Conservation (phyloP, 1,140 invertebrate species). For the Hesperophylax magnus region DNA sequence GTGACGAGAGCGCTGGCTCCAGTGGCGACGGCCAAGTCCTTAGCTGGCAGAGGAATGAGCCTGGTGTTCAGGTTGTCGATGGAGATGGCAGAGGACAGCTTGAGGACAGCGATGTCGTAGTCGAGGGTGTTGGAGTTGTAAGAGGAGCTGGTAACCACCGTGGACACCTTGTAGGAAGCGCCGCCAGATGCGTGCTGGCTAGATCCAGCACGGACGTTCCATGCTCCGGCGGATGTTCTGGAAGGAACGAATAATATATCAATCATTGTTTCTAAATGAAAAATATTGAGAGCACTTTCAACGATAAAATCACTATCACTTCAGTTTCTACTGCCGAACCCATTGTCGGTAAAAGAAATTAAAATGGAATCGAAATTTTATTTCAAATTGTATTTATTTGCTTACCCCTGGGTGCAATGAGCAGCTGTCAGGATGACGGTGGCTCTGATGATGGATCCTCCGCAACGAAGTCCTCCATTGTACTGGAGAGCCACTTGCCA, state of each 20-base stretch:
- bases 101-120: conserved; percentile 45
- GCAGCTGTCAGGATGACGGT: conserved; percentile 71
- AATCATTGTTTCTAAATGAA: too few species aligned
- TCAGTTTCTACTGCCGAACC: too few species aligned
- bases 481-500: conserved; percentile 67
- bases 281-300: too few species aligned
- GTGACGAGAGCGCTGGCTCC: conserved; percentile 60
- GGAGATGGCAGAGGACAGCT: conserved; percentile 19
- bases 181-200: conserved; percentile 44
- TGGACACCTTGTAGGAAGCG: conserved; percentile 15
- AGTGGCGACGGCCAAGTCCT: conserved; percentile 52
- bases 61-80: conserved; percentile 17
- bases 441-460: conserved; percentile 70
- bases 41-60: conserved; percentile 45
- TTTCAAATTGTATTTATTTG: too few species aligned
- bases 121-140: conserved; percentile 43
- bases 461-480: conserved; percentile 64
- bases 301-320: too few species aligned
- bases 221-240: conserved; percentile 35
- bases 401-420: conserved; percentile 66
- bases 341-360: too few species aligned
- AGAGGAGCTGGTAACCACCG: conserved; percentile 1
- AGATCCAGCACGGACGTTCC: conserved; percentile 52
- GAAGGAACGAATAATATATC: not conserved
- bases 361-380: too few species aligned